Percentiles rank a stretch among this genome's conserved stretches.
These are phyloP conservation scores for Daubentonia madagascariensis DNA, from an alignment of 2,113 vertebrate species.

Conservation along the genomic window DNA sequence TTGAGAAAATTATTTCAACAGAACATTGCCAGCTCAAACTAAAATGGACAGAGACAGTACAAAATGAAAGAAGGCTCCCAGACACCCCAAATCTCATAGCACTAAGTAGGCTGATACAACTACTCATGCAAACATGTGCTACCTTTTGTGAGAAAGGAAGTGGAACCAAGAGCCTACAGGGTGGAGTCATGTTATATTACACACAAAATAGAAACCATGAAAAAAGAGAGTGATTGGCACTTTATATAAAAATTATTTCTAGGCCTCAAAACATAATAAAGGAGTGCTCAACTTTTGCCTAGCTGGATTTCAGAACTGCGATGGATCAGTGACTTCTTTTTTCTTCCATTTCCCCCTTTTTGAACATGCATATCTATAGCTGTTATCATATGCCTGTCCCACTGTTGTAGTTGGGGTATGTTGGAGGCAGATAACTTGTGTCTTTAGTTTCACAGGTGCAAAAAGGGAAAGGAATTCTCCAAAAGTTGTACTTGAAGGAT, in stretches of 20 bases:
- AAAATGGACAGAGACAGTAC: not conserved
- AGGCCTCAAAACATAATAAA: not conserved
- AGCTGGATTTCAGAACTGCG: not conserved
- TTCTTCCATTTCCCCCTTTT: not conserved
- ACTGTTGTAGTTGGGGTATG: not conserved
- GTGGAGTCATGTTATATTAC: not conserved
- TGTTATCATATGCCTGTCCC: not conserved
- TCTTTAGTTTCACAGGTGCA: not conserved
- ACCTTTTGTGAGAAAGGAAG: not conserved
- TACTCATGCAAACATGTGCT: not conserved
- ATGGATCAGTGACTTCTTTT: not conserved
- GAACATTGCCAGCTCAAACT: not conserved
- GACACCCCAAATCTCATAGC: not conserved
- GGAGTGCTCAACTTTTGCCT: not conserved
- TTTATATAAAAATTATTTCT: not conserved
- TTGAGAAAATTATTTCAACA: not conserved
- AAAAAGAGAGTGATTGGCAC: not conserved
- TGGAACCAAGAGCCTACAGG: not conserved
- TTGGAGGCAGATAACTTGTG: not conserved
- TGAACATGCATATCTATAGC: not conserved
- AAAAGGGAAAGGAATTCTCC: not conserved
- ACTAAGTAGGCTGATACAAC: not conserved
- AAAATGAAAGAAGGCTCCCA: not conserved
- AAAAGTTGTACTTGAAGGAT: not conserved
- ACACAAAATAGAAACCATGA: not conserved